Evolutionary conservation across 2,888 invertebrate species (phyloP).

Genomic region (Nomada fucata): DNA sequence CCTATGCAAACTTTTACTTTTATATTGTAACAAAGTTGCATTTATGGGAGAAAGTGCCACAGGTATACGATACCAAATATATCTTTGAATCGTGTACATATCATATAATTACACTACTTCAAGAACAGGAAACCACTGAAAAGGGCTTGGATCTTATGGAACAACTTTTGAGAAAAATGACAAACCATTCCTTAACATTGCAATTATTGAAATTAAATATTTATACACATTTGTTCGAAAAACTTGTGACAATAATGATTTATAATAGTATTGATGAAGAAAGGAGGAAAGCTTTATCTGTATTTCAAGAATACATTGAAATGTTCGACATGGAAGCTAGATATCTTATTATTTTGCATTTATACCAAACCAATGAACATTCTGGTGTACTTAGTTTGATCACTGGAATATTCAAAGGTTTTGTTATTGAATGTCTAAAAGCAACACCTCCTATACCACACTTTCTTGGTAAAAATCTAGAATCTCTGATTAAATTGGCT

Average conservation of each 20-base stretch:
- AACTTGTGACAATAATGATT: constrained; percentile 88
- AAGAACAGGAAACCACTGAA: constrained; percentile 85
- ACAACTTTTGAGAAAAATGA: constrained; percentile 84
- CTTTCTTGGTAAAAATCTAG: constrained; percentile 87
- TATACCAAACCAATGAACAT: constrained; percentile 88
- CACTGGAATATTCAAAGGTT: constrained; percentile 90
- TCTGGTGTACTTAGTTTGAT: constrained; percentile 91
- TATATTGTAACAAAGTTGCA: constrained; percentile 85
- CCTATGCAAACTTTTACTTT: constrained; percentile 90
- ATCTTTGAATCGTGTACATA: constrained; percentile 88
- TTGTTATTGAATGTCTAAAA: constrained; percentile 86
- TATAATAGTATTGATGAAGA: constrained; percentile 87
- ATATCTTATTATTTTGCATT: constrained; percentile 88
- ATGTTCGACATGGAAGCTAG: constrained; percentile 90
- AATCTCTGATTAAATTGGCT: constrained; percentile 86
- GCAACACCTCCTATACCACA: constrained; percentile 82
- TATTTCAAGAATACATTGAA: constrained; percentile 85
- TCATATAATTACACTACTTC: constrained; percentile 86
- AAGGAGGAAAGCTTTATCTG: constrained; percentile 87
- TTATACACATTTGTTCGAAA: constrained; percentile 87
- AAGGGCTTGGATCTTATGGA: constrained; percentile 89
- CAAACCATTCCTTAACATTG: constrained; percentile 83
- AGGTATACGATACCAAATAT: constrained; percentile 88
- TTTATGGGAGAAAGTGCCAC: constrained; percentile 84
- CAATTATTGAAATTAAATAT: constrained; percentile 86